Evolutionary conservation across 2,113 vertebrate species (phyloP).

Genomic region (Eublepharis macularius): DNA sequence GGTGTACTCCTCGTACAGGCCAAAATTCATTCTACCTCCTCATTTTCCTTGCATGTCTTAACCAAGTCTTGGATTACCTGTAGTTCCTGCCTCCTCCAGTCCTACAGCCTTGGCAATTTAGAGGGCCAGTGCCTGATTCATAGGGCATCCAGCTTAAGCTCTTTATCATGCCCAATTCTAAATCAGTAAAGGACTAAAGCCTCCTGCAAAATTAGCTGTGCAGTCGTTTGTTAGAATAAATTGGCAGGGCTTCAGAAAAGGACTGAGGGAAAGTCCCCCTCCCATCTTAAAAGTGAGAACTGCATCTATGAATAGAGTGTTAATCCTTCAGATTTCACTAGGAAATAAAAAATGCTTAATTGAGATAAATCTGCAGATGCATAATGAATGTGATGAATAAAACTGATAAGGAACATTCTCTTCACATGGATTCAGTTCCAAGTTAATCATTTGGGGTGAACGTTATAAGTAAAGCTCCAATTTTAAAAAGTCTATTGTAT

Average conservation of each 20-base stretch:
- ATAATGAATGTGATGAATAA: background rate
- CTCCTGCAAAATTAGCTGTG: background rate
- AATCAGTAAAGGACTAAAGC: no score
- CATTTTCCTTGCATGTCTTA: no score
- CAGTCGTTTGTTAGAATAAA: background rate
- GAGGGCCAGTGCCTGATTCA: background rate
- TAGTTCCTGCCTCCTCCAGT: background rate
- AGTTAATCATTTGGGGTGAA: background rate
- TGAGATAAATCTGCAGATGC: background rate
- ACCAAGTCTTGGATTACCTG: background rate
- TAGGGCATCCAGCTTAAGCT: background rate
- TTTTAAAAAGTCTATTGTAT: background rate
- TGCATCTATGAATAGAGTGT: background rate
- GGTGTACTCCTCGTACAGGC: no score
- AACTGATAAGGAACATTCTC: background rate
- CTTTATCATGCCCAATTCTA: background rate
- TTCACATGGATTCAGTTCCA: background rate
- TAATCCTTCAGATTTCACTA: background rate
- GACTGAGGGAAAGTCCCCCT: background rate
- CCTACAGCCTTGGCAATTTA: no score
- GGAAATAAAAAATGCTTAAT: background rate
- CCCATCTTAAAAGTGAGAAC: constrained; percentile 17
- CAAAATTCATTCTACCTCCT: no score
- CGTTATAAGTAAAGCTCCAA: background rate
- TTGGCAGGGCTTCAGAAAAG: background rate